phyloP scores from a whole-genome alignment of 2,797 vertebrate genomes.

The Hephaestus fuliginosus region DNA sequence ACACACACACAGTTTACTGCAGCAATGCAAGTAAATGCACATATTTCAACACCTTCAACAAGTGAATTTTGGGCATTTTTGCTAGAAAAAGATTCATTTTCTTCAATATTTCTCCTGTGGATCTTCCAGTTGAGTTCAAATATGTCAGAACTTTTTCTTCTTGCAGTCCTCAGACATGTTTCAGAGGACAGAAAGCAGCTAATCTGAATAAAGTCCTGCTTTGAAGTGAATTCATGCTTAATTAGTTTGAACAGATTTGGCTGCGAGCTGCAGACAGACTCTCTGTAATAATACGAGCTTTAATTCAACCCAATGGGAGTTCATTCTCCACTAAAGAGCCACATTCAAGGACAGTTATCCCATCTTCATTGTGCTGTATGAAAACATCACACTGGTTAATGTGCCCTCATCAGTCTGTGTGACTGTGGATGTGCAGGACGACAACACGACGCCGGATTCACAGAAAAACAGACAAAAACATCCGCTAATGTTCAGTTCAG shows the following conservation, averaged over 20 bases:
- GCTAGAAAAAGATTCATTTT: too few species aligned
- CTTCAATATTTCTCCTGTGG: neutral
- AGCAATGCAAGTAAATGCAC: too few species aligned
- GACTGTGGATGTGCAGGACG: neutral
- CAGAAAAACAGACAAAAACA: neutral
- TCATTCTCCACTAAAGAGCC: conserved; percentile 90
- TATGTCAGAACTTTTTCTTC: neutral
- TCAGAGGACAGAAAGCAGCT: conserved; percentile 60
- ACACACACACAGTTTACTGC: conserved; percentile 20
- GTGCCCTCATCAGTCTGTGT: conserved; percentile 51
- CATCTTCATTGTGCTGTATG: conserved; percentile 85
- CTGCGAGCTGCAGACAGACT: conserved; percentile 85
- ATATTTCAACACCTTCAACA: too few species aligned
- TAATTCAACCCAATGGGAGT: conserved; percentile 93
- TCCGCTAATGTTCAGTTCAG: neutral
- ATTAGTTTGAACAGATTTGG: conserved; percentile 96
- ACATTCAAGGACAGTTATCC: conserved; percentile 91
- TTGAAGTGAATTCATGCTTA: conserved; percentile 92
- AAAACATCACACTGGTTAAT: conserved; percentile 89
- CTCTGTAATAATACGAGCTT: conserved; percentile 89
- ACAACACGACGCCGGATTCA: neutral
- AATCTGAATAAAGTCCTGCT: conserved; percentile 88
- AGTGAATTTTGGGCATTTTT: neutral
- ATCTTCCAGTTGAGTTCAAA: neutral
- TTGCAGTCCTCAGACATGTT: neutral